phyloP scores from a whole-genome alignment of 2,113 vertebrate species.

The Barbus barbus region DNA sequence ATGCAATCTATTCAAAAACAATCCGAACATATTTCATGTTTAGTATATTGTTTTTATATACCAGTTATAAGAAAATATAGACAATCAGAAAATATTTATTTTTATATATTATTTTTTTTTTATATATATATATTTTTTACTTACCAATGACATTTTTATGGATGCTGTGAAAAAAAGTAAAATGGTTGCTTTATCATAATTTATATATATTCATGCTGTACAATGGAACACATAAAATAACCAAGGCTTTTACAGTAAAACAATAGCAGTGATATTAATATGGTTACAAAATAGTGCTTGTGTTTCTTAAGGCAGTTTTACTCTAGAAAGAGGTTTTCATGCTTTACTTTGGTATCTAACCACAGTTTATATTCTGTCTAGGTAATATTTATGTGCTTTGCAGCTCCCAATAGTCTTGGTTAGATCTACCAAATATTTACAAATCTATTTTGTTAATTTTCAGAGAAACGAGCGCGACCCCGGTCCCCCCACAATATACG shows the following conservation, averaged over 20 bases:
- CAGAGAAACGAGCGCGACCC: slow-evolving; percentile 69
- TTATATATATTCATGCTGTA: too few relatives aligned
- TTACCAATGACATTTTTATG: too few relatives aligned
- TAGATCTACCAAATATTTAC: background rate
- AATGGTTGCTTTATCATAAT: too few relatives aligned
- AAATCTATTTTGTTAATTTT: background rate
- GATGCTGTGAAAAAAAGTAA: too few relatives aligned
- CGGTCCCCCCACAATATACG: slow-evolving; percentile 70
- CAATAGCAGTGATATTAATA: background rate
- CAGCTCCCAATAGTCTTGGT: background rate
- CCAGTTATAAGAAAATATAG: too few relatives aligned
- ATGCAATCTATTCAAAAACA: too few relatives aligned
- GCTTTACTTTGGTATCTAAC: background rate
- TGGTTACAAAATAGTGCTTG: background rate
- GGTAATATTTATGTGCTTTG: background rate
- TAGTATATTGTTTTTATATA: too few relatives aligned
- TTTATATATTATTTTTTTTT: too few relatives aligned
- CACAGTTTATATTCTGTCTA: background rate
- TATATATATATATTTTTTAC: too few relatives aligned
- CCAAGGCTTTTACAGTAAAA: background rate
- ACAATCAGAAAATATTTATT: too few relatives aligned
- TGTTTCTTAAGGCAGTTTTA: background rate
- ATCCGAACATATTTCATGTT: too few relatives aligned
- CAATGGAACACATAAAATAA: too few relatives aligned
- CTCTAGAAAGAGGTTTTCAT: background rate